A percentile compares a stretch with the other conserved stretches of the same genome.
Conservation (phyloP, 2,113 vertebrate species). For the Eulemur macaco region DNA sequence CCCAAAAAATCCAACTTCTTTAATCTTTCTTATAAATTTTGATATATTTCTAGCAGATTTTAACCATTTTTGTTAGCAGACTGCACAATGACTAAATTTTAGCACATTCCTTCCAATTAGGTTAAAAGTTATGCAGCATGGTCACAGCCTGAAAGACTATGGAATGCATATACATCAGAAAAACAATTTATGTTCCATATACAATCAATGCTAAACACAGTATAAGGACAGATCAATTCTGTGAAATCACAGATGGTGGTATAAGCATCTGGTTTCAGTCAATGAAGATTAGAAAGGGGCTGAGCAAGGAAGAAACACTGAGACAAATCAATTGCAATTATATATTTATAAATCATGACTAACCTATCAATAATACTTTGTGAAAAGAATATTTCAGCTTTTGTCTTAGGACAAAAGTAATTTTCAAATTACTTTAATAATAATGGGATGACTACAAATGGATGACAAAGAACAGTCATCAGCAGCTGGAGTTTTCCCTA, state of each 20-base stretch:
- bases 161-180: conserved; percentile 63
- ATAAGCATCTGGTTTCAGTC: conserved; percentile 82
- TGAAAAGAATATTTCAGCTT: conserved; percentile 65
- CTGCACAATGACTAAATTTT: background rate
- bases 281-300: conserved; percentile 86
- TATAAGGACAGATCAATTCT: conserved; percentile 78
- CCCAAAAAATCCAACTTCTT: background rate
- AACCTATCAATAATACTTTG: conserved; percentile 76
- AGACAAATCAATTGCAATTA: conserved; percentile 91
- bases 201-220: conserved; percentile 76
- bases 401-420: conserved; percentile 28
- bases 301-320: conserved; percentile 80
- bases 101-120: background rate
- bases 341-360: conserved; percentile 92
- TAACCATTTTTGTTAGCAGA: background rate
- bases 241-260: conserved; percentile 81
- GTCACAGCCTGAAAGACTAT: conserved; percentile 30
- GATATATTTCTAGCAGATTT: background rate
- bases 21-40: conserved; percentile 36
- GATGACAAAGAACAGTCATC: background rate
- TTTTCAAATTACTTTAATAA: conserved; percentile 58
- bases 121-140: conserved; percentile 42
- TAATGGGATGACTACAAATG: conserved; percentile 18
- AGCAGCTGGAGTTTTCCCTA: background rate
- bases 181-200: conserved; percentile 72